Evolutionary conservation across 2,888 invertebrate genomes (phyloP), one percentile per base, ranked within the genome.

Genomic region (Protonemura montana): DNA sequence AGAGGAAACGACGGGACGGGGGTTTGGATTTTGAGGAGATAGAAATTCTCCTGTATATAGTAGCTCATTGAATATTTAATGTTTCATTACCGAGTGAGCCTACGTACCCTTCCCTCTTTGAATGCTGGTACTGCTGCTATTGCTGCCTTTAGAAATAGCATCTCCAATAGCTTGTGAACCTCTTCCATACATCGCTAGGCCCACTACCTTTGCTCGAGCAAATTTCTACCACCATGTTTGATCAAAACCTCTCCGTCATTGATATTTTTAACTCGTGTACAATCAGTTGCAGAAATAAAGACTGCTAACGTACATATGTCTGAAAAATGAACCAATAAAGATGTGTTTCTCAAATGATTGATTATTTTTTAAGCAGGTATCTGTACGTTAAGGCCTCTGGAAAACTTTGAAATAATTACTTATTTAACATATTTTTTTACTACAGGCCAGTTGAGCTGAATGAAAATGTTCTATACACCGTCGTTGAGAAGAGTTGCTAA

Each of bases 41-140:
- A 87, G 87, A 86, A 87, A 87, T 85, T 85, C 86, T 85, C 59
- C 59, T 59, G 59, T 59, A 59, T n/a, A n/a, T 84, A 84, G 87
- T 85, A 87, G 86, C 86, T 88, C 88, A 85, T 86, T 88, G 88
- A 88, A 88, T 88, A 88, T 88, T 88, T 88, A 87, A 88, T 88
- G 88, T 87, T 88, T 88, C 88, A 88, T 88, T 87, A 88, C 88
- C 41, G 84, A 85, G 81, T 76, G 59, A 84, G 84, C 84, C 59
- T 84, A 59, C 76, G 84, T 84, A 84, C 84, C 78, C 78, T 78
- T 86, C 86, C 86, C 87, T 87, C 85, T 88, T 86, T 88, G 86
- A 86, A 88, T 88, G 87, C 87, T 59, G 59, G 59, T 59, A 59
- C 59, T 59, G 59, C 59, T 59, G 59, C 59, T 59, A 21, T 21